Percentiles rank a stretch among this genome's conserved stretches.
phyloP scores from a whole-genome alignment of 2,113 vertebrate genomes.

The Mionectes macconnelli region DNA sequence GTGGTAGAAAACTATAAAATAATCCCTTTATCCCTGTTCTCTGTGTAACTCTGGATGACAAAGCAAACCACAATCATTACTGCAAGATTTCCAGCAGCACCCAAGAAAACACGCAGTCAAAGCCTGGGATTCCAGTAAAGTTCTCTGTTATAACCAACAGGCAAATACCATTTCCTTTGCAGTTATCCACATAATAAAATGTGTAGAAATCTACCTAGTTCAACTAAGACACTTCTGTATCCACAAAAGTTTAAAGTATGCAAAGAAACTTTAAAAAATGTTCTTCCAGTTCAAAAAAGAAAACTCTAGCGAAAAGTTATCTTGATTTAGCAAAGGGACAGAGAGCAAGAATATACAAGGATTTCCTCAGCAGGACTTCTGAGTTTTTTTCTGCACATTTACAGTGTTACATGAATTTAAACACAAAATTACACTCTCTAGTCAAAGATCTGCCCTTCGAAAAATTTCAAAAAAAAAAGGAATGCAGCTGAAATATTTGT shows the following conservation, averaged over 20 bases:
- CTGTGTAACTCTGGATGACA: background rate
- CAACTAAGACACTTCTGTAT: background rate
- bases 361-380: background rate
- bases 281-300: background rate
- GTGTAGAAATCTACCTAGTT: background rate
- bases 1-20: background rate
- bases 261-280: background rate
- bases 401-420: background rate
- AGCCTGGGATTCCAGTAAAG: background rate
- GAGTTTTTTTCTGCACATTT: background rate
- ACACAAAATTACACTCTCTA: background rate
- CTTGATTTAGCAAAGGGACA: background rate
- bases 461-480: background rate
- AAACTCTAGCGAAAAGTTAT: background rate
- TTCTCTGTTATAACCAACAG: background rate
- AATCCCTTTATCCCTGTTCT: background rate
- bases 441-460: background rate
- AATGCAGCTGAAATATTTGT: background rate
- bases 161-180: background rate
- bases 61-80: background rate
- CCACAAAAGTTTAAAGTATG: background rate
- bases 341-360: background rate
- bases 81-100: background rate
- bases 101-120: background rate
- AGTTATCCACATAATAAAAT: background rate